Base-by-base conservation (phyloP, 2,888 invertebrate genomes). In the Dolichomitus sp. region DNA sequence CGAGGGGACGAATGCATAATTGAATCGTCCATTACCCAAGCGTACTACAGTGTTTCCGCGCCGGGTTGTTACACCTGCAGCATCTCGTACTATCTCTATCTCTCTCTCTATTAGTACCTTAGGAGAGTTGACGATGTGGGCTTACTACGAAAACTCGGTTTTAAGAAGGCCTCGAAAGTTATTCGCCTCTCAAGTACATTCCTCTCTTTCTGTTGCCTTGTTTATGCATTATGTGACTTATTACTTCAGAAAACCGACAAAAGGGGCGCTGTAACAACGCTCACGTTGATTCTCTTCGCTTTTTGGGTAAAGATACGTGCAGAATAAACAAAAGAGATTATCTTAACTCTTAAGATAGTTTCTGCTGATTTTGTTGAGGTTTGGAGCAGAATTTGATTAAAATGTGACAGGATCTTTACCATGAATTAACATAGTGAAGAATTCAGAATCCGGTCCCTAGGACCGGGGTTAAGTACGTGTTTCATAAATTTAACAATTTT, bases 1-100 rank as follows among this genome's bases (percentile, higher is more conserved):
- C 81, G 85, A 73, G 86, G 77, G 81, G 81, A 85, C 85, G 84
- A 89, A 90, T 91, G 90, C 90, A 92, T 92, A 92, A 92, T 91
- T 91, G 87, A 91, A 90, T 90, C 88, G 87, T 90, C 91, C 89
- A 91, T 91, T 91, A 91, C 81, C 75, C 59, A 84, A 87, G 85
- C 70, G 75, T 85, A 80, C 83, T 86, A 86, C 70, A 52, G 42
- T 52, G 57, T 79, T 70, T 72, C 50, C 74, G 40, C 65, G 70
- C 79, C 70, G 33, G 11, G 52, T 75, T 77, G 57, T 65, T 70
- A 73, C 74, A 59, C 70, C 33, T 57, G 50, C 69, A 61, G 72
- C 59, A 76, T 61, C 59, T 50, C 61, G 14, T 37, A 17, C 45
- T 17, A 11, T 74, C 61, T 40, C 48, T 17, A 27, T 57, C 73